A percentile compares a stretch with the other conserved stretches of the same genome.
phyloP scores from a whole-genome alignment of 2,797 vertebrate genomes.

The Gastrophryne carolinensis region DNA sequence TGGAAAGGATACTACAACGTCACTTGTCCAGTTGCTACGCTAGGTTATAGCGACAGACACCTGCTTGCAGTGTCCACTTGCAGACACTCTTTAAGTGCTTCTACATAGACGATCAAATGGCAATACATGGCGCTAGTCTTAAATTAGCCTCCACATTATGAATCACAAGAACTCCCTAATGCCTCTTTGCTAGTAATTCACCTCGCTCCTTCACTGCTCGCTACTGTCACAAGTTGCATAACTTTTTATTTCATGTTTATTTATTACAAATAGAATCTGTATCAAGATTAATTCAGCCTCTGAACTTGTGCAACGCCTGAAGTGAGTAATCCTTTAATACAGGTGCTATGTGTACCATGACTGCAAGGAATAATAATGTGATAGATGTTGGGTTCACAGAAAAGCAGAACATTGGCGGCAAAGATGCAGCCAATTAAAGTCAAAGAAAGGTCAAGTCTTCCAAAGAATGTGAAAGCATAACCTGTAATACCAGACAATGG shows the following conservation, averaged over 20 bases:
- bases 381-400: conserved; percentile 19
- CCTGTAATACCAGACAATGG: conserved; percentile 26
- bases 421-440: conserved; percentile 29
- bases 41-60: too few relatives aligned
- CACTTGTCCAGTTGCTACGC: too few relatives aligned
- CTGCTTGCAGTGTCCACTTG: too few relatives aligned
- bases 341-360: conserved; percentile 43
- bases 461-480: conserved; percentile 7
- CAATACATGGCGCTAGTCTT: too few relatives aligned
- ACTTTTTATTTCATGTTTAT: neutral
- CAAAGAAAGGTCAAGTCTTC: conserved; percentile 22
- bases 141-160: too few relatives aligned
- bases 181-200: too few relatives aligned
- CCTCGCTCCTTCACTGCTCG: too few relatives aligned
- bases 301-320: conserved; percentile 27
- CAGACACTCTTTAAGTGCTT: too few relatives aligned
- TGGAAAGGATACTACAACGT: too few relatives aligned
- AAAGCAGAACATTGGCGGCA: conserved; percentile 22
- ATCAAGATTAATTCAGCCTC: conserved; percentile 1
- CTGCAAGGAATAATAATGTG: conserved; percentile 29
- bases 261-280: conserved; percentile 20
- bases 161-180: too few relatives aligned
- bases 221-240: too few relatives aligned
- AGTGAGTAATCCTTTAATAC: conserved; percentile 41
- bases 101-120: too few relatives aligned